Percentiles rank a stretch among this genome's conserved stretches.
Conservation (phyloP, 2,113 vertebrate species). For the Oophaga pumilio region DNA sequence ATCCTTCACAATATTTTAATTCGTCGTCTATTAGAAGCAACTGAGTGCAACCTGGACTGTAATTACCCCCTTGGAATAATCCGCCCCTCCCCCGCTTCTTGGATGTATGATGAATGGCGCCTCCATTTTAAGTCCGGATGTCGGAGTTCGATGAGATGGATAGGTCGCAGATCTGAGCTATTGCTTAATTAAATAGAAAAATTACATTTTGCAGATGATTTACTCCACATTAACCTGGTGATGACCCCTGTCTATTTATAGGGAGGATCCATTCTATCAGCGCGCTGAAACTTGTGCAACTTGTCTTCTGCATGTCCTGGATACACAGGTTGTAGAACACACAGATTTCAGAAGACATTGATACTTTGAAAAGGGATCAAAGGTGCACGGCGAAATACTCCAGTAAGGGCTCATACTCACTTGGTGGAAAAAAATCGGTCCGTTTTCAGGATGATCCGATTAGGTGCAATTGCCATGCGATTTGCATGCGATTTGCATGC, state of each 20-base stretch:
- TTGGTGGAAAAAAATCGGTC: no score
- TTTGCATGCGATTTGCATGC: no score
- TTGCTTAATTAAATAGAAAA: conserved; percentile 43
- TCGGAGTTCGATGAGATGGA: not conserved
- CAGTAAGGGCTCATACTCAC: no score
- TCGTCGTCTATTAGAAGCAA: not conserved
- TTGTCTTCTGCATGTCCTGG: not conserved
- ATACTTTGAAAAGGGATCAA: no score
- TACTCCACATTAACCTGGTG: not conserved
- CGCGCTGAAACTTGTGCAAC: not conserved
- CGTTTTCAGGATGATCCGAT: no score
- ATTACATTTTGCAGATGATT: conserved; percentile 39
- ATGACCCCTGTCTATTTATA: not conserved
- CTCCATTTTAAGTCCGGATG: not conserved
- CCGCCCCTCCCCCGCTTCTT: not conserved
- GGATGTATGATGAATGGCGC: not conserved
- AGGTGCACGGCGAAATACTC: no score
- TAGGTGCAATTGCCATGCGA: no score
- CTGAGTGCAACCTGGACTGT: not conserved
- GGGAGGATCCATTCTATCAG: not conserved
- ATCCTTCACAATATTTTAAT: not conserved
- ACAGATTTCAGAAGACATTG: no score
- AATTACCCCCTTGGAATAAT: not conserved
- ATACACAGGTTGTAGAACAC: no score
- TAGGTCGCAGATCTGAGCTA: conserved; percentile 9